These are phyloP conservation scores for Illadopsis cleaveri DNA, from an alignment of 2,113 vertebrate genomes.

Conservation along the genomic window DNA sequence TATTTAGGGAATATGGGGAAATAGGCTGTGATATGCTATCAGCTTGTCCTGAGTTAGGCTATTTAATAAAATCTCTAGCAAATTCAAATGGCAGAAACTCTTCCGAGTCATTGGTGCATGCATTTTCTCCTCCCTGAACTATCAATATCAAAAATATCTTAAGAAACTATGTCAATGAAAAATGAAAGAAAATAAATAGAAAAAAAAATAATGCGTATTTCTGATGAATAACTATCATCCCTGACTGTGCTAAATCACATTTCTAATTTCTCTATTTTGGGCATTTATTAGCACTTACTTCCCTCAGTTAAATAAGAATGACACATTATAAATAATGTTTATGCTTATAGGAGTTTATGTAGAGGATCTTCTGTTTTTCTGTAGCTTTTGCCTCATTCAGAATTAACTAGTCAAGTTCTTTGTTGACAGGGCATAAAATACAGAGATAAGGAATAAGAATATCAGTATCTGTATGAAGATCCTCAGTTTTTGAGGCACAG, in stretches of 20 bases:
- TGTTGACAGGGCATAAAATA: background rate
- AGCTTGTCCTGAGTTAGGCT: slow-evolving; percentile 30
- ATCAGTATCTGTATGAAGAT: background rate
- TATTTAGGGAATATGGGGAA: slow-evolving; percentile 60
- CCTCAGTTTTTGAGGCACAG: background rate
- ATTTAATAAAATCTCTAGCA: slow-evolving; percentile 57
- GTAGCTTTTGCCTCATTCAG: background rate
- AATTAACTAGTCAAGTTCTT: background rate
- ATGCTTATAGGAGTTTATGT: background rate
- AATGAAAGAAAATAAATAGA: slow-evolving; percentile 42
- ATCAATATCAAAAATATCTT: slow-evolving; percentile 47
- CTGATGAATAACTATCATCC: slow-evolving; percentile 1
- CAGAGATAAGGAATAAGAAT: background rate
- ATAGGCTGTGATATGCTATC: slow-evolving; percentile 50
- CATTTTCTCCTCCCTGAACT: slow-evolving; percentile 46
- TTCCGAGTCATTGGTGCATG: slow-evolving; percentile 38
- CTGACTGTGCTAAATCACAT: background rate
- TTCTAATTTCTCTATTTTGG: slow-evolving; percentile 19
- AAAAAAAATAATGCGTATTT: background rate
- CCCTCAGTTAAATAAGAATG: slow-evolving; percentile 8
- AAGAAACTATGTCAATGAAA: slow-evolving; percentile 31
- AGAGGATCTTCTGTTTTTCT: background rate
- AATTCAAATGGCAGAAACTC: slow-evolving; percentile 58
- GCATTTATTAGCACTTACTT: slow-evolving; percentile 4
- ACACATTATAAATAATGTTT: background rate